Conservation (phyloP, 2,888 invertebrate species). For the Heliconius ismenius region DNA sequence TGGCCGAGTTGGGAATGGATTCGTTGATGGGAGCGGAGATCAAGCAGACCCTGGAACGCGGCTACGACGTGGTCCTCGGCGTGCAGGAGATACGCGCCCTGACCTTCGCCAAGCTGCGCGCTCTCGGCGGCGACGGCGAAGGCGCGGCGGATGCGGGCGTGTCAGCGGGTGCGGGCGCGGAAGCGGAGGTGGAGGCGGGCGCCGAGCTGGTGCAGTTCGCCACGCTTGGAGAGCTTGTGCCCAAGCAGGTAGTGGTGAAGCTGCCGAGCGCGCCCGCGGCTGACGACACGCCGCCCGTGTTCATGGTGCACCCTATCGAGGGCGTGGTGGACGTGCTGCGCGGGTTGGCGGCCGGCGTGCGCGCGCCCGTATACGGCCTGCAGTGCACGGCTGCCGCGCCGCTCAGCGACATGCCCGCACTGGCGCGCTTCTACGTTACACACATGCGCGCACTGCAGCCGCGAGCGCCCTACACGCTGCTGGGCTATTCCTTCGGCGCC, state of each 20-base stretch:
- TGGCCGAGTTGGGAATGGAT: conserved; percentile 98
- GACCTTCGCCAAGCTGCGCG: conserved; percentile 88
- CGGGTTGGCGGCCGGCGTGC: conserved; percentile 86
- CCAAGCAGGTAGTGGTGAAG: conserved; percentile 86
- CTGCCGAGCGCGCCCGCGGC: conserved; percentile 81
- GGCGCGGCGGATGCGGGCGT: conserved; percentile 40
- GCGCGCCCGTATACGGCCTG: conserved; percentile 91
- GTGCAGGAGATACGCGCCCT: conserved; percentile 94
- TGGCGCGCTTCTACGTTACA: conserved; percentile 87
- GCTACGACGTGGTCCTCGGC: conserved; percentile 93
- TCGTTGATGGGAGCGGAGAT: conserved; percentile 99
- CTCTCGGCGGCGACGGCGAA: conserved; percentile 72
- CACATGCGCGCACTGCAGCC: conserved; percentile 89
- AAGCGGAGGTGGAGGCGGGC: conserved; percentile 59
- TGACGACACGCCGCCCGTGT: conserved; percentile 79
- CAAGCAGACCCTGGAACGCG: conserved; percentile 96
- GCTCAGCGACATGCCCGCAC: conserved; percentile 84
- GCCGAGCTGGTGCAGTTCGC: conserved; percentile 75
- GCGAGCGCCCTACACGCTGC: conserved; percentile 91
- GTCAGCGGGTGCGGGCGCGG: conserved; percentile 42
- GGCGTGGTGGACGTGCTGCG: conserved; percentile 89
- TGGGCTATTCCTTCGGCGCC: conserved; percentile 98
- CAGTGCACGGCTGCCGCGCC: conserved; percentile 92
- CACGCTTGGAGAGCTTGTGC: conserved; percentile 85
- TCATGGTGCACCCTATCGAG: conserved; percentile 93